A percentile compares a stretch with the other conserved stretches of the same genome.
Evolutionary conservation across 92 coral and sea anemone genomes (phyloP).

Genomic region (Porites evermanni): DNA sequence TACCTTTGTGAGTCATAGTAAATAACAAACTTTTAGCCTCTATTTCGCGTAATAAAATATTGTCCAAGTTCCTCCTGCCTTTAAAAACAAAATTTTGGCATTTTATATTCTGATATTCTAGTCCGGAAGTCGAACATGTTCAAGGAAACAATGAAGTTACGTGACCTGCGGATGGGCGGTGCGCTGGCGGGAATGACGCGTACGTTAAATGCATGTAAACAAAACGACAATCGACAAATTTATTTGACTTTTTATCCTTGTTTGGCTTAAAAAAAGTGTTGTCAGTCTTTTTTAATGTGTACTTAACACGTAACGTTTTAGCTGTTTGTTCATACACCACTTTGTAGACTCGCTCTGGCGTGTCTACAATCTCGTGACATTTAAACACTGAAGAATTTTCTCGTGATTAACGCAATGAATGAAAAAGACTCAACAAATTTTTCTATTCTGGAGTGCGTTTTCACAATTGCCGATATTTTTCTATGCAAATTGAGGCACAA

Average conservation of each 20-base stretch:
- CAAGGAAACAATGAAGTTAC: constrained; percentile 12
- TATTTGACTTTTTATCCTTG: neutral
- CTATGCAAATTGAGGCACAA: neutral
- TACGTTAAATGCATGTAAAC: neutral
- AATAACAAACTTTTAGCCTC: no score
- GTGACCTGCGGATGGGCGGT: neutral
- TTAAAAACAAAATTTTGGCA: no score
- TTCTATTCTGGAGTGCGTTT: no score
- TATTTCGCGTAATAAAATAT: no score
- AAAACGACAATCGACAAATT: neutral
- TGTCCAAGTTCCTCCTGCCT: no score
- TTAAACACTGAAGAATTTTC: neutral
- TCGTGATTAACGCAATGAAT: neutral
- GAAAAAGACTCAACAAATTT: neutral
- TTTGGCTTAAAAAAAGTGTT: neutral
- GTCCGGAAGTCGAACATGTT: constrained; percentile 19
- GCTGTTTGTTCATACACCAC: no score
- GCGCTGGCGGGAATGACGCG: neutral
- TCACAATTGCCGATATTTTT: neutral
- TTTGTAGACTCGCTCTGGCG: neutral
- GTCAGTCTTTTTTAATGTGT: neutral
- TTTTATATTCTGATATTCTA: no score
- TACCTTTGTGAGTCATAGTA: no score
- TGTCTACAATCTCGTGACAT: constrained; percentile 2
- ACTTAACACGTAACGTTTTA: no score